These are phyloP conservation scores for Ceryle rudis DNA, from an alignment of 2,797 vertebrate genomes.

Conservation along the genomic window DNA sequence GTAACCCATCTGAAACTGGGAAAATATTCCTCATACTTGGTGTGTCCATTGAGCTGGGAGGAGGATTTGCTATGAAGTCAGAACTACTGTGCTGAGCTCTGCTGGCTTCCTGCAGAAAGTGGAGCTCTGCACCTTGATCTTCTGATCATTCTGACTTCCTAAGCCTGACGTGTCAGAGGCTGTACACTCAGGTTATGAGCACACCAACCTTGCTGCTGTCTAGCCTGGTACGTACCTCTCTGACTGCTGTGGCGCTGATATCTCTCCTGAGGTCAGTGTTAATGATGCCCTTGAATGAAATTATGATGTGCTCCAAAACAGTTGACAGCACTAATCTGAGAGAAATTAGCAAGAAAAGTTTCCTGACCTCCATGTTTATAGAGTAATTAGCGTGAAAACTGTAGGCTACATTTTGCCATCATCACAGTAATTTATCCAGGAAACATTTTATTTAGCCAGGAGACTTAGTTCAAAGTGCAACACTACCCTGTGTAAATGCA, in stretches of 20 bases:
- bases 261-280: not conserved
- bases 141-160: not conserved
- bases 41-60: not conserved
- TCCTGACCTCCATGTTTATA: not conserved
- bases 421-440: not conserved
- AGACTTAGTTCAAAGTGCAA: not conserved
- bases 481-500: not conserved
- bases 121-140: not conserved
- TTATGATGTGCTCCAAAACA: not conserved
- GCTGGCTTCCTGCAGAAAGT: not conserved
- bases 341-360: not conserved
- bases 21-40: not conserved
- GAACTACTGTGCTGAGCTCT: not conserved
- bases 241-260: not conserved
- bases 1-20: not conserved
- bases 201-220: fast-evolving
- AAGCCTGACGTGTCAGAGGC: not conserved
- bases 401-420: not conserved
- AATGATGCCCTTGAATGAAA: not conserved
- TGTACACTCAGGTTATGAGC: not conserved
- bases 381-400: not conserved
- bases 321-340: not conserved
- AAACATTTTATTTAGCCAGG: not conserved
- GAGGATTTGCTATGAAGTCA: not conserved
- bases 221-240: not conserved